Conservation (phyloP, 2,888 invertebrate genomes). For the Helicoverpa assulta region DNA sequence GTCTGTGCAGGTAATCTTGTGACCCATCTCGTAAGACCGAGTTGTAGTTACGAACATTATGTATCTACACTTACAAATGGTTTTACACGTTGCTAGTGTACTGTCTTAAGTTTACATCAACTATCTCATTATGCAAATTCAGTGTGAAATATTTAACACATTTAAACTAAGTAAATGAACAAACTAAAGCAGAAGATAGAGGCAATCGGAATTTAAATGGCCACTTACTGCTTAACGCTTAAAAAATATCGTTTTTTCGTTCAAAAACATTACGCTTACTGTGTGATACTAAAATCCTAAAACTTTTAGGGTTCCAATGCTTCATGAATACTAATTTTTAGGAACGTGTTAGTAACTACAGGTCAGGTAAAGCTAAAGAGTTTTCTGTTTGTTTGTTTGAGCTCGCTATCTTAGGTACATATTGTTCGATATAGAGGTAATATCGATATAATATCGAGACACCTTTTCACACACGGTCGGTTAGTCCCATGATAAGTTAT, state of each 20-base stretch:
- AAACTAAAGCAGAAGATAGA: neutral
- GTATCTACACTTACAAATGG: neutral
- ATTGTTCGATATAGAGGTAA: no score
- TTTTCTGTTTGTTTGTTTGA: no score
- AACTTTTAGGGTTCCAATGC: slow-evolving; percentile 6
- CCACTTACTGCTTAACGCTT: neutral
- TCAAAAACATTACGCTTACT: neutral
- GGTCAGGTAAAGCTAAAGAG: no score
- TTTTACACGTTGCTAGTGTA: slow-evolving; percentile 1
- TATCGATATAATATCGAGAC: no score
- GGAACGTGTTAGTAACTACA: no score
- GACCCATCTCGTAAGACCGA: neutral
- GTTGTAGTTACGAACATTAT: neutral
- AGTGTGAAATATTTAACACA: neutral
- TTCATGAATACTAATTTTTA: slow-evolving; percentile 1
- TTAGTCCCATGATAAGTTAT: no score
- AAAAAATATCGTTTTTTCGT: neutral
- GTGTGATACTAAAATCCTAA: slow-evolving; percentile 6
- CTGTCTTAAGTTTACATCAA: neutral
- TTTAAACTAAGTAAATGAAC: neutral
- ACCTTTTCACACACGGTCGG: no score
- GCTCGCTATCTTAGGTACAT: no score
- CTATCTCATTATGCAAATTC: neutral
- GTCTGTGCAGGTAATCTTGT: neutral
- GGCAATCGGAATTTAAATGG: neutral